phyloP scores from a whole-genome alignment of 1,140 invertebrate genomes.

The Drosophila grimshawi region DNA sequence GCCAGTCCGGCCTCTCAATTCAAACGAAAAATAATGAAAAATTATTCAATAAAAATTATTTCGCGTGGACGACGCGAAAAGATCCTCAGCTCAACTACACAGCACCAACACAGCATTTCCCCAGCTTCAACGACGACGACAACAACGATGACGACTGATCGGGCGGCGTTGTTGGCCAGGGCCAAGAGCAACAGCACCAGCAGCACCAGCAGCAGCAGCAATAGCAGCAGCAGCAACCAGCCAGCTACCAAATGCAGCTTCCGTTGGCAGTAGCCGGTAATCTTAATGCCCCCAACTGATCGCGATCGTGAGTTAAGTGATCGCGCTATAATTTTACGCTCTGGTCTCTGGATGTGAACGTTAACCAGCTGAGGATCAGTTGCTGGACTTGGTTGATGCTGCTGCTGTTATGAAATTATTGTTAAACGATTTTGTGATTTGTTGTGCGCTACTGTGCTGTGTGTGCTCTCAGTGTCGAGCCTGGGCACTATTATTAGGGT shows the following conservation, averaged over 20 bases:
- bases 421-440: conserved; percentile 83
- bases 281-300: conserved; percentile 81
- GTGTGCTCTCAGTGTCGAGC: conserved; percentile 40
- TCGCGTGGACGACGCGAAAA: conserved; percentile 56
- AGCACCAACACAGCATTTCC: conserved; percentile 6
- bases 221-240: background rate
- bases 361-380: conserved; percentile 13
- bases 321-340: conserved; percentile 84
- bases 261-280: conserved; percentile 76
- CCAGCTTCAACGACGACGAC: conserved; percentile 13
- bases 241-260: conserved; percentile 55
- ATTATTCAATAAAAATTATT: conserved; percentile 85
- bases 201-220: too few relatives aligned
- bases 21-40: conserved; percentile 84
- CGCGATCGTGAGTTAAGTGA: conserved; percentile 84
- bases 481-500: conserved; percentile 63
- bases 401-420: conserved; percentile 76
- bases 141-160: conserved; percentile 24
- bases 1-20: conserved; percentile 70
- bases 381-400: conserved; percentile 11
- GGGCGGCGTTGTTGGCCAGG: conserved; percentile 32
- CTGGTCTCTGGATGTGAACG: conserved; percentile 49
- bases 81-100: conserved; percentile 11
- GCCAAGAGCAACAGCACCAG: background rate
- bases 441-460: conserved; percentile 74